These are phyloP conservation scores for Argyresthia albistria DNA, from an alignment of 2,888 invertebrate genomes.

Conservation along the genomic window DNA sequence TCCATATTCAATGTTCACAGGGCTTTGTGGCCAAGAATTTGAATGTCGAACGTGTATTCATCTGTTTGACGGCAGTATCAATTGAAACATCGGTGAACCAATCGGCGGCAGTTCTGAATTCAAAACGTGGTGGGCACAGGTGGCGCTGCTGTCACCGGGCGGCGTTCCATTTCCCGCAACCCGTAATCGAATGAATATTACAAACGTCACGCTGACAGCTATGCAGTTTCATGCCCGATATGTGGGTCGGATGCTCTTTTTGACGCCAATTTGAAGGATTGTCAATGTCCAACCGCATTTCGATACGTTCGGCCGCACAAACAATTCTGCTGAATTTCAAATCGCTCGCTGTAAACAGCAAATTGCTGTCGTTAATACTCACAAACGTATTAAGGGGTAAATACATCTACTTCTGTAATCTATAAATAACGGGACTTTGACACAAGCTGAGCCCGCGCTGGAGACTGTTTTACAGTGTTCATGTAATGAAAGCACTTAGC, in stretches of 20 bases:
- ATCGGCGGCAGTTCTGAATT: constrained; percentile 15
- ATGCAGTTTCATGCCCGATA: constrained; percentile 44
- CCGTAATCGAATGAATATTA: constrained; percentile 68
- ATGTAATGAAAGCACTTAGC: constrained; percentile 56
- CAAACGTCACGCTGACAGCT: constrained; percentile 57
- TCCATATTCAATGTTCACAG: constrained; percentile 44
- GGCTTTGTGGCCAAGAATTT: constrained; percentile 36
- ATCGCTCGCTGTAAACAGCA: not conserved
- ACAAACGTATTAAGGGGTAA: not conserved
- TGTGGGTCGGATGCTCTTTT: constrained; percentile 58
- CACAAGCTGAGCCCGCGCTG: not conserved
- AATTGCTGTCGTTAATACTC: not conserved
- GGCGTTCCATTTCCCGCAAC: constrained; percentile 56
- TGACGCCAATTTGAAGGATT: constrained; percentile 39
- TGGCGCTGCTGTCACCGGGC: constrained; percentile 52
- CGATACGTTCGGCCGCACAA: not conserved
- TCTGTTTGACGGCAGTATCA: constrained; percentile 2
- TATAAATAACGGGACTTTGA: not conserved
- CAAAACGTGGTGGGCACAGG: constrained; percentile 23
- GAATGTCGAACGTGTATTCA: not conserved
- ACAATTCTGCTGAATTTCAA: not conserved
- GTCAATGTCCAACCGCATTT: constrained; percentile 17
- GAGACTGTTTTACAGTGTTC: not conserved
- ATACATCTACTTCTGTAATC: not conserved
- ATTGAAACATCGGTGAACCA: constrained; percentile 5